Base-by-base conservation (phyloP, 2,888 invertebrate genomes). In the Pollenia labialis region DNA sequence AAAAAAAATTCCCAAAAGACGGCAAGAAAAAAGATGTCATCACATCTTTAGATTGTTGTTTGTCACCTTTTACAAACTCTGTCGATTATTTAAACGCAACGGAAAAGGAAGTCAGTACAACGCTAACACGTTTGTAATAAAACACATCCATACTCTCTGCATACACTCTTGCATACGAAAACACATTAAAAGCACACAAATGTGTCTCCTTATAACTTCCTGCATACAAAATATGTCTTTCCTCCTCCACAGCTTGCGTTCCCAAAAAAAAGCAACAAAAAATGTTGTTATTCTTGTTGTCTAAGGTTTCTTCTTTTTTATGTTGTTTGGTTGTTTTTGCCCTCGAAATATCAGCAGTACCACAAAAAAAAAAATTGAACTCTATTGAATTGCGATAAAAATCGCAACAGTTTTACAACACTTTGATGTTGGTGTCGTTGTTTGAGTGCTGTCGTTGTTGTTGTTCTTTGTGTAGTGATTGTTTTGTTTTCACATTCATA, bases 351-450 rank as follows among this genome's bases (percentile, higher is more conserved):
- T 16, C 62, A 60, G 54, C 74, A 80, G 18, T 32, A 6, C 52
- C 48, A 54, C 16, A 60, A 10, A n/a, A 60, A 42, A 23, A 23
- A 23, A 76, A 75, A 76, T 81, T 80, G 52, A 77, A 81, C 76
- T 91, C 91, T 91, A 92, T 91, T 91, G 91, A 91, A 91, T 91
- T 90, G 90, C 91, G 91, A 91, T 91, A 91, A 92, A 86, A 91
- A 91, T 92, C 92, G 92, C 92, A 90, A 91, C 90, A 90, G 91
- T 88, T 87, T 88, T 85, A 85, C 76, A 81, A 75, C 81, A 62
- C 80, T 74, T 46, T 64, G 54, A 54, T 64, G 64, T 14, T 69
- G 54, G 32, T 86, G 72, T 9, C 52, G 44, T 11, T 71, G 60
- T 46, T 62, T 44, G 50, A 60, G 60, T 52, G 32, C 12, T 80